Evolutionary conservation across 1,140 invertebrate species (phyloP).

Genomic region (Delia radicum): DNA sequence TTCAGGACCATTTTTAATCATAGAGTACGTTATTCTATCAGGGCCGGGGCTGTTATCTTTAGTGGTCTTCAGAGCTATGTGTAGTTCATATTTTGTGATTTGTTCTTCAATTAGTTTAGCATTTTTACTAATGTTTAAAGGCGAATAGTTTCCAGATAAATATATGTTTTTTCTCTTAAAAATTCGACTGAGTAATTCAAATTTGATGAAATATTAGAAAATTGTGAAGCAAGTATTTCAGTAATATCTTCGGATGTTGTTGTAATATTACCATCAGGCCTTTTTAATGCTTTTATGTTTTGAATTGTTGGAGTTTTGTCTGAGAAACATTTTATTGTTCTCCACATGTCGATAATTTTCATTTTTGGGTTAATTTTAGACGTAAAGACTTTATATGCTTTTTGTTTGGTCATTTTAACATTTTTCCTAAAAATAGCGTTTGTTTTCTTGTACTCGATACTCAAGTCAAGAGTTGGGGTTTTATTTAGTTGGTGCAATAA

Average conservation of each 20-base stretch:
- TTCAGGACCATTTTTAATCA: no score
- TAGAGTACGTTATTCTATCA: no score
- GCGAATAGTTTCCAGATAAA: background rate
- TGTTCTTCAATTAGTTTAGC: background rate
- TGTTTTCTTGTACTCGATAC: background rate
- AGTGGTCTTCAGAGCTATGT: no score
- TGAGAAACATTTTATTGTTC: background rate
- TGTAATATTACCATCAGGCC: background rate
- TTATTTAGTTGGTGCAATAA: background rate
- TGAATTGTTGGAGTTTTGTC: background rate
- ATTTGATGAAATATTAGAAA: background rate
- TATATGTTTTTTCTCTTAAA: background rate
- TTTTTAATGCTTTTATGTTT: background rate
- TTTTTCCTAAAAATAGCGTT: conserved; percentile 6
- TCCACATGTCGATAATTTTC: background rate
- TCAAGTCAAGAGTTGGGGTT: background rate
- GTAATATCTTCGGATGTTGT: background rate
- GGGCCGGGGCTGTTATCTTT: no score
- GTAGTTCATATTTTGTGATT: conserved; percentile 14
- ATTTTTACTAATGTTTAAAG: background rate
- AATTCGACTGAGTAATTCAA: background rate
- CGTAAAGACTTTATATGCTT: background rate
- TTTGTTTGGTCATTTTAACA: background rate
- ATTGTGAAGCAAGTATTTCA: background rate
- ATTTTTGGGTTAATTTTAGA: background rate